These are phyloP conservation scores for Ganaspis brasiliensis DNA, from an alignment of 2,888 invertebrate genomes.

Conservation along the genomic window DNA sequence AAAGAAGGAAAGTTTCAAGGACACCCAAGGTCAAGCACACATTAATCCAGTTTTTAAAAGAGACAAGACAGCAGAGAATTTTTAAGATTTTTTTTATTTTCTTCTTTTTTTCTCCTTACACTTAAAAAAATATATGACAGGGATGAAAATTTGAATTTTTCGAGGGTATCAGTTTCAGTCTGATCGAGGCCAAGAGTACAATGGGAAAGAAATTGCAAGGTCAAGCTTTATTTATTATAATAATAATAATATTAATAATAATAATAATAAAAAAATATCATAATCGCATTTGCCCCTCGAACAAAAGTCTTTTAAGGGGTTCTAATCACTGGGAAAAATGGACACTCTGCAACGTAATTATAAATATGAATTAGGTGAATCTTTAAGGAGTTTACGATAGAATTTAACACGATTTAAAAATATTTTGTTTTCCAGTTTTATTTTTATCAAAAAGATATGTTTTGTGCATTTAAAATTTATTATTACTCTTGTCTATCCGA, in stretches of 20 bases:
- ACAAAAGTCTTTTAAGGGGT: neutral
- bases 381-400: neutral
- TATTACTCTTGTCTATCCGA: too few relatives aligned
- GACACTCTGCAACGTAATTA: neutral
- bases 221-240: too few relatives aligned
- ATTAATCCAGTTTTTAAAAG: slow-evolving; percentile 39
- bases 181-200: slow-evolving; percentile 59
- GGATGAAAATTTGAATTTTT: slow-evolving; percentile 56
- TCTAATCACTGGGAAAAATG: neutral
- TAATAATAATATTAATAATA: neutral
- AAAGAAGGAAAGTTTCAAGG: slow-evolving; percentile 46
- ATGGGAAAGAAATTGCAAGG: slow-evolving; percentile 34
- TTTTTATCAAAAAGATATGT: too few relatives aligned
- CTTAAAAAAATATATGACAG: slow-evolving; percentile 54
- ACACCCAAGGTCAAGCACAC: slow-evolving; percentile 47
- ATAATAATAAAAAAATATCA: neutral
- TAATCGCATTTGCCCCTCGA: slow-evolving; percentile 4
- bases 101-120: slow-evolving; percentile 54
- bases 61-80: slow-evolving; percentile 52
- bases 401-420: too few relatives aligned
- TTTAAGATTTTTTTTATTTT: slow-evolving; percentile 58
- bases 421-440: too few relatives aligned
- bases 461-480: too few relatives aligned
- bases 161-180: slow-evolving; percentile 42
- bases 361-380: neutral